These are phyloP conservation scores for Drosophila cardini DNA, from an alignment of 1,140 invertebrate species.

Conservation along the genomic window DNA sequence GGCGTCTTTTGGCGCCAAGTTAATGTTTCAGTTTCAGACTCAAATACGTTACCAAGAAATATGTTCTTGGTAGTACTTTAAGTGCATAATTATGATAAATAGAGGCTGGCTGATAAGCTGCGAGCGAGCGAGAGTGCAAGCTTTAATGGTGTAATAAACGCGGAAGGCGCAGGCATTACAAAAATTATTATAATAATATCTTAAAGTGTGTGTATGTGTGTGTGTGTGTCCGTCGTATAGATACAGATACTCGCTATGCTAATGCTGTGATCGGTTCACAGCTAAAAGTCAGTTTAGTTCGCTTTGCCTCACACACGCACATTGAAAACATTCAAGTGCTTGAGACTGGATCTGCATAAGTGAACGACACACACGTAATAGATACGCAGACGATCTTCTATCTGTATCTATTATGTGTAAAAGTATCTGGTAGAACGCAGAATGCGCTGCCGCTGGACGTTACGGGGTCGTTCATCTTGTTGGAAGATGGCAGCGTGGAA, in stretches of 20 bases:
- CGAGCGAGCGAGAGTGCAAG: conserved; percentile 51
- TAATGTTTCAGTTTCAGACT: neutral
- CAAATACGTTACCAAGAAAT: conserved; percentile 6
- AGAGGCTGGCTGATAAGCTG: conserved; percentile 44
- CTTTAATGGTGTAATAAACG: conserved; percentile 65
- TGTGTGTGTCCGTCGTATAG: conserved; percentile 35
- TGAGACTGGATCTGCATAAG: conserved; percentile 57
- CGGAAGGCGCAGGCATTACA: conserved; percentile 38
- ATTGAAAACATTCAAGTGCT: conserved; percentile 78
- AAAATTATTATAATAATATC: conserved; percentile 46
- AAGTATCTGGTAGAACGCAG: conserved; percentile 32
- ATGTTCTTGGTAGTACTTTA: conserved; percentile 25
- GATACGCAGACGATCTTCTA: conserved; percentile 41
- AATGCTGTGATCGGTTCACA: neutral
- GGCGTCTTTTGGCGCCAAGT: conserved; percentile 31
- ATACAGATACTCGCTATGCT: conserved; percentile 38
- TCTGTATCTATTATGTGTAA: conserved; percentile 37
- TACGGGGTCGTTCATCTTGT: conserved; percentile 69
- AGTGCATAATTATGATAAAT: conserved; percentile 70
- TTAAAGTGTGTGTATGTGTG: neutral
- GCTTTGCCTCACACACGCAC: neutral
- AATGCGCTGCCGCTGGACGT: conserved; percentile 39
- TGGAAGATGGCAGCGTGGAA: conserved; percentile 27
- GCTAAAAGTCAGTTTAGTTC: neutral
- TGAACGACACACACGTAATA: conserved; percentile 49